phyloP scores from a whole-genome alignment of 2,888 invertebrate genomes.

The Polyommatus iphigenia region DNA sequence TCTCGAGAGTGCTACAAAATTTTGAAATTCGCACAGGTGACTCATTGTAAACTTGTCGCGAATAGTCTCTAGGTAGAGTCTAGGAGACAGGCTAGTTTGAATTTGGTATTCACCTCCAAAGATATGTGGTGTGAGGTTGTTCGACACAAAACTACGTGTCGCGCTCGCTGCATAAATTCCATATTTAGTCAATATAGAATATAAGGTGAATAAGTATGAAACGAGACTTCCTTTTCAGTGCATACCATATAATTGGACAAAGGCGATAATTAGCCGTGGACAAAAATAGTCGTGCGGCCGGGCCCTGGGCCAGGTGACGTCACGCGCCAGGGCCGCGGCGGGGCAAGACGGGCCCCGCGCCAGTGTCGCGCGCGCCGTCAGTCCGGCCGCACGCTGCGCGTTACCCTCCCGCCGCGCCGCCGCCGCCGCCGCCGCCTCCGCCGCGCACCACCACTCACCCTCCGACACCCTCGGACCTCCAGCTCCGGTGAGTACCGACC shows the following conservation, averaged over 20 bases:
- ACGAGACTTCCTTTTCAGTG: slow-evolving; percentile 67
- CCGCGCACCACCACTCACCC: slow-evolving; percentile 49
- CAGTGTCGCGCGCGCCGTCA: slow-evolving; percentile 80
- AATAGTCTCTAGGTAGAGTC: background rate
- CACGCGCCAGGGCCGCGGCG: slow-evolving; percentile 73
- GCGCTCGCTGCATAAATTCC: background rate
- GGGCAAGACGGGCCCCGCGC: slow-evolving; percentile 80
- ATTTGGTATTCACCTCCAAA: background rate
- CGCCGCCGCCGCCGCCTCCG: slow-evolving; percentile 51
- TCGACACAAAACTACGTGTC: background rate
- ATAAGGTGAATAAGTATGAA: slow-evolving; percentile 45
- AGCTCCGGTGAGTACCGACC: slow-evolving; percentile 46
- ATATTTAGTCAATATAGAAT: background rate
- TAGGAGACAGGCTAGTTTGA: background rate
- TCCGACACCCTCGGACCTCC: slow-evolving; percentile 43
- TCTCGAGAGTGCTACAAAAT: too few relatives aligned
- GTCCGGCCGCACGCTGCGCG: slow-evolving; percentile 68
- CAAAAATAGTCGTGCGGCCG: slow-evolving; percentile 75
- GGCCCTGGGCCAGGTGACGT: slow-evolving; percentile 80
- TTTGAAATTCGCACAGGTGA: background rate
- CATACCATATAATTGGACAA: slow-evolving; percentile 62
- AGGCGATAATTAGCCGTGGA: slow-evolving; percentile 77
- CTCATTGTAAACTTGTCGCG: background rate
- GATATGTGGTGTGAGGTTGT: background rate
- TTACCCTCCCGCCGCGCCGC: slow-evolving; percentile 47